Evolutionary conservation across 2,113 vertebrate genomes (phyloP).

Genomic region (Phalacrocorax carbo): DNA sequence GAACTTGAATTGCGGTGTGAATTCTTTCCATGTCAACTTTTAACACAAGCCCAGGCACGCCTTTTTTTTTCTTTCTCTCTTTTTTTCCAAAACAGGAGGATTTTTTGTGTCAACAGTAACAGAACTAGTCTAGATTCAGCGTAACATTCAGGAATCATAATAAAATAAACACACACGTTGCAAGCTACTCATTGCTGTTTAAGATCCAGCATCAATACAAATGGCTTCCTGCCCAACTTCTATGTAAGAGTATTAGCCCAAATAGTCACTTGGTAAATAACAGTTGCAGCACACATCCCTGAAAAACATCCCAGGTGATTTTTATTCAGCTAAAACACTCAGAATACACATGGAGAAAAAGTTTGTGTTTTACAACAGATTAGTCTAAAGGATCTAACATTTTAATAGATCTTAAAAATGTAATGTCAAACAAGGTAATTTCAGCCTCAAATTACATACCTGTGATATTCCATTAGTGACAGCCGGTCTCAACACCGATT

Average conservation of each 20-base stretch:
- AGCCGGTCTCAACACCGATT: conserved; percentile 87
- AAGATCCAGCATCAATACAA: neutral
- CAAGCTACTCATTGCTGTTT: neutral
- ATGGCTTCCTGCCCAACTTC: neutral
- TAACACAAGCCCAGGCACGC: neutral
- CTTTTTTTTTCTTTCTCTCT: neutral
- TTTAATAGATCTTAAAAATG: neutral
- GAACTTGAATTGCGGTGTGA: neutral
- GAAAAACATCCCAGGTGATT: neutral
- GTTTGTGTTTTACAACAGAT: neutral
- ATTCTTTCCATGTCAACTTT: neutral
- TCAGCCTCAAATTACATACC: conserved; percentile 71
- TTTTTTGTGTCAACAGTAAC: neutral
- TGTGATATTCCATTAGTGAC: conserved; percentile 96
- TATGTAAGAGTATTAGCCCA: neutral
- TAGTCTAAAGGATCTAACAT: neutral
- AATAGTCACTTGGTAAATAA: neutral
- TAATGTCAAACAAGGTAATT: neutral
- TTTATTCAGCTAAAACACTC: neutral
- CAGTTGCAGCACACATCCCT: neutral
- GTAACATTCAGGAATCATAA: neutral
- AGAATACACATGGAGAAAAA: neutral
- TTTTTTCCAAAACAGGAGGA: neutral
- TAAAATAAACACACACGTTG: neutral
- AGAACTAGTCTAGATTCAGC: neutral